Evolutionary conservation across 2,113 vertebrate species (phyloP).

Genomic region (Hemichromis elongatus): DNA sequence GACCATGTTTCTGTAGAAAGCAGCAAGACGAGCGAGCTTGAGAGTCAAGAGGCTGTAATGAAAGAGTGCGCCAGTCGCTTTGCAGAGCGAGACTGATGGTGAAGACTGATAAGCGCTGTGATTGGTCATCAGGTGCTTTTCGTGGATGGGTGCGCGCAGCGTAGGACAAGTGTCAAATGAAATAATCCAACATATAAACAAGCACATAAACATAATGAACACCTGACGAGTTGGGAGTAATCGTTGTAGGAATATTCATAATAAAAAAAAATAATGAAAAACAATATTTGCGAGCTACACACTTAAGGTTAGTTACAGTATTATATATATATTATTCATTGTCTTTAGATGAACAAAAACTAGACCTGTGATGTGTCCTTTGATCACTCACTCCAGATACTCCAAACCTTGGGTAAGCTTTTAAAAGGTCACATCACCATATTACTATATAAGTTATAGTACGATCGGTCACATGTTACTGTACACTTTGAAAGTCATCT

Average conservation of each 20-base stretch:
- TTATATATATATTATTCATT: too few species aligned
- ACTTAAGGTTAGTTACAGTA: not conserved
- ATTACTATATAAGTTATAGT: not conserved
- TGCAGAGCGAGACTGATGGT: constrained; percentile 7
- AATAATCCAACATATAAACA: not conserved
- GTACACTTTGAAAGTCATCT: not conserved
- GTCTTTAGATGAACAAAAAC: not conserved
- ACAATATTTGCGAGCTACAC: not conserved
- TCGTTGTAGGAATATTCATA: not conserved
- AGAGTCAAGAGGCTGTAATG: not conserved
- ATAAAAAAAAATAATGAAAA: not conserved
- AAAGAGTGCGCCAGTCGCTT: not conserved
- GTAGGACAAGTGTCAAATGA: constrained; percentile 31
- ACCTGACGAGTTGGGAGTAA: not conserved
- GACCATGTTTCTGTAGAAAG: constrained; percentile 37
- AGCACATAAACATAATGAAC: not conserved
- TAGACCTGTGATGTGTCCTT: not conserved
- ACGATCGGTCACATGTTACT: not conserved
- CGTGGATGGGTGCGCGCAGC: constrained; percentile 21
- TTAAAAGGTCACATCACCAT: rapidly evolving
- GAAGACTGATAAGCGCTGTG: constrained; percentile 19
- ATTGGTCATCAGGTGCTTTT: constrained; percentile 45
- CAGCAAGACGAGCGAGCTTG: not conserved
- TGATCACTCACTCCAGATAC: too few species aligned
- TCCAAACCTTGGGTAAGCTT: not conserved